Conservation (phyloP, 2,888 invertebrate species). For the Augiades crinisus region DNA sequence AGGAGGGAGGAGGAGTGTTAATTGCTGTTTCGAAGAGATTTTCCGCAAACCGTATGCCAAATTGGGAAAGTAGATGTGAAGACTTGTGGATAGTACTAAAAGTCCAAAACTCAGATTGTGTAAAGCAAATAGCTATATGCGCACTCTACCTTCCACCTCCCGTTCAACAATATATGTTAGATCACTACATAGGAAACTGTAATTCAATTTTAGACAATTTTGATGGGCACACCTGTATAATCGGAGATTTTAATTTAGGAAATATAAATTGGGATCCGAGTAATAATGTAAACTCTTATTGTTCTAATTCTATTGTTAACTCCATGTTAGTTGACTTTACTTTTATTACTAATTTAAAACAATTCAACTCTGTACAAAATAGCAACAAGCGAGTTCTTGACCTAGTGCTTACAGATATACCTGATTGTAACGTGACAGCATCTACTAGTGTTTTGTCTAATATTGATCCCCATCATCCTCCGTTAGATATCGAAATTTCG, state of each 20-base stretch:
- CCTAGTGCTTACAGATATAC: not conserved
- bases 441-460: not conserved
- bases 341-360: not conserved
- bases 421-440: not conserved
- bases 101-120: not conserved
- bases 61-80: not conserved
- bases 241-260: no score
- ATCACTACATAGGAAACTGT: no score
- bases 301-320: not conserved
- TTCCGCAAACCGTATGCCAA: not conserved
- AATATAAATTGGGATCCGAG: not conserved
- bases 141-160: not conserved
- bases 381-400: not conserved
- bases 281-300: not conserved
- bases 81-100: not conserved
- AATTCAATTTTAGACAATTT: no score
- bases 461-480: not conserved
- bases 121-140: not conserved
- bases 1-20: conserved; percentile 16
- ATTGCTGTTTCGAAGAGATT: conserved; percentile 1
- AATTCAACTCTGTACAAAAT: not conserved
- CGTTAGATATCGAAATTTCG: not conserved
- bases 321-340: not conserved
- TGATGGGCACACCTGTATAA: no score
- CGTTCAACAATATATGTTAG: not conserved